Evolutionary conservation across 2,797 vertebrate genomes (phyloP).

Genomic region (Pitangus sulphuratus): DNA sequence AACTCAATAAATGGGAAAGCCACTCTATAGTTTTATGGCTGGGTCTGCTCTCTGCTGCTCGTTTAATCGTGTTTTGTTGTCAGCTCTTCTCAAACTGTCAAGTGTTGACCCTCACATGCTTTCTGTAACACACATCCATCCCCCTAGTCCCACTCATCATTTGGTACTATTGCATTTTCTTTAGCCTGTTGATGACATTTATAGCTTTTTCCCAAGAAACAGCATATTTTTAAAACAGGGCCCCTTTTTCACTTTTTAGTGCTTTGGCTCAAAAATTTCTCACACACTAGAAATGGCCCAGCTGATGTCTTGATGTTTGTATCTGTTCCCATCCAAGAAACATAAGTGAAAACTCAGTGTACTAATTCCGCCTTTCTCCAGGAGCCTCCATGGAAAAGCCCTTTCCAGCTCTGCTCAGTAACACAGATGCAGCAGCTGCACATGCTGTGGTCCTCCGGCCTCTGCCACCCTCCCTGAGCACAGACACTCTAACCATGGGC

Average conservation of each 20-base stretch:
- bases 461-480: not conserved
- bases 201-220: constrained; percentile 3
- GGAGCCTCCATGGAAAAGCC: not conserved
- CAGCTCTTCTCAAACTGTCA: constrained; percentile 65
- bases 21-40: constrained; percentile 45
- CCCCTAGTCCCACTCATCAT: constrained; percentile 29
- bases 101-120: constrained; percentile 12
- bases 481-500: fast-evolving
- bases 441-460: fast-evolving
- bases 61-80: constrained; percentile 68
- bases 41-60: constrained; percentile 22
- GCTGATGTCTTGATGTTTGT: constrained; percentile 30
- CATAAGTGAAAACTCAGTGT: not conserved
- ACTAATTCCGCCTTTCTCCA: not conserved
- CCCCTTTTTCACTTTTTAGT: constrained; percentile 11
- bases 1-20: constrained; percentile 42
- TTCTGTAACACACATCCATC: constrained; percentile 39
- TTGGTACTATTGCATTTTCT: constrained; percentile 10
- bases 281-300: not conserved
- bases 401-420: not conserved
- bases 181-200: constrained; percentile 39
- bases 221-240: not conserved
- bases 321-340: not conserved
- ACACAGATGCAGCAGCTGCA: not conserved
- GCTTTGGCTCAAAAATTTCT: constrained; percentile 4